A percentile compares a stretch with the other conserved stretches of the same genome.
phyloP scores from a whole-genome alignment of 1,140 invertebrate species.

The Hylaeus volcanicus region DNA sequence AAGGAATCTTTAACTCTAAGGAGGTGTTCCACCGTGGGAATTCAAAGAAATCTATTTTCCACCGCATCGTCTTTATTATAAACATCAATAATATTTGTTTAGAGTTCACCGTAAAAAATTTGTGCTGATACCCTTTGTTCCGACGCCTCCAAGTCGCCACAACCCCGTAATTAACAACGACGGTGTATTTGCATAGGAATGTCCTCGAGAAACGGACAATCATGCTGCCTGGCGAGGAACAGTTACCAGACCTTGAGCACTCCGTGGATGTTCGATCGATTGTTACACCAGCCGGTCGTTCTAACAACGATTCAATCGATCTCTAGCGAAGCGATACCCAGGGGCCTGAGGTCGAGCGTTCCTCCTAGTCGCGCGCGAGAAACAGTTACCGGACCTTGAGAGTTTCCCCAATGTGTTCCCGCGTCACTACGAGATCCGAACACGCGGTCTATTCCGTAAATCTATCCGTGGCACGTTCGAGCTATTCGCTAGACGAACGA shows the following conservation, averaged over 20 bases:
- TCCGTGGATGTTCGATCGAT: constrained; percentile 5
- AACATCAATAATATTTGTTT: too few relatives aligned
- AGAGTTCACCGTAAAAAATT: too few relatives aligned
- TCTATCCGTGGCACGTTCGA: constrained; percentile 7
- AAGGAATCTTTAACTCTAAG: too few relatives aligned
- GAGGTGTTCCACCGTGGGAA: too few relatives aligned
- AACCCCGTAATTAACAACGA: constrained; percentile 3
- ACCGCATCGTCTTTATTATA: too few relatives aligned
- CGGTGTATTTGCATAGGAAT: constrained; percentile 10
- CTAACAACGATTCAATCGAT: constrained; percentile 12
- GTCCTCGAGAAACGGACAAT: background rate
- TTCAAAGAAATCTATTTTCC: too few relatives aligned
- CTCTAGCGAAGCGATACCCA: background rate
- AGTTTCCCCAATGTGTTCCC: background rate
- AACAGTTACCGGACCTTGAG: constrained; percentile 41
- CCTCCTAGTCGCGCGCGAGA: background rate
- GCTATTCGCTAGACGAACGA: background rate
- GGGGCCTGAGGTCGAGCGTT: background rate
- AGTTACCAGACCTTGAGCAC: constrained; percentile 26
- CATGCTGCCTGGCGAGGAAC: constrained; percentile 22
- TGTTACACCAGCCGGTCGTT: background rate
- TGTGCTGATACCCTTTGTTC: too few relatives aligned
- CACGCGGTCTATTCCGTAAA: background rate
- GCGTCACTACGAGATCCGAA: background rate
- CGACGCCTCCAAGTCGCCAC: too few relatives aligned